Base-by-base conservation (phyloP, 2,888 invertebrate genomes). In the Quadroppia sp. region DNA sequence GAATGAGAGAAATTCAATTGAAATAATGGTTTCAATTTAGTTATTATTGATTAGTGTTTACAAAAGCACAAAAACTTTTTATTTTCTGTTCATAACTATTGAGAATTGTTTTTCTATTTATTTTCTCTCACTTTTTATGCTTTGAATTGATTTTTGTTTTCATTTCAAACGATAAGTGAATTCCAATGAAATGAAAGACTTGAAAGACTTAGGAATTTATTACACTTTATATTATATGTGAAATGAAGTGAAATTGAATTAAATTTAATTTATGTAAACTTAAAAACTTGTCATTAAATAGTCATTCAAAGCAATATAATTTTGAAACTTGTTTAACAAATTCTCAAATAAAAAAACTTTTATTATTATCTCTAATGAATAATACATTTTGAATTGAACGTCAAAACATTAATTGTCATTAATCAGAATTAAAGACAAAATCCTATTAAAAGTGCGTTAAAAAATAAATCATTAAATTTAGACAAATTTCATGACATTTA, bases 221-320 rank as follows among this genome's bases (percentile, higher is more conserved):
- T 36, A 9, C 36, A 7, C 9, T 36, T 36, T 36, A 36, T 36
- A 7, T 4, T 36, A 36, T n/a, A 36, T 9, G 4, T 9, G 9
- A 36, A 36, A 36, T 36, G 36, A 36, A 36, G 36, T 36, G 36
- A 36, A 36, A 36, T 36, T 36, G 36, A 36, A 36, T 36, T 36
- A 36, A 36, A 36, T 9, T 36, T 36, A 36, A 7, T 36, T 36
- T 36, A 36, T 36, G 36, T 36, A 36, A 36, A 36, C n/a, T 48
- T 48, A 20, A 48, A 48, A 48, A 48, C 20, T 48, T 13, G 25
- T 53, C 53, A 53, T 53, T 53, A 53, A 53, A 53, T 53, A 53
- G 23, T 53, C 11, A 53, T 53, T 7, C 11, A 23, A 53, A 25
- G 20, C 13, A 53, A 23, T 23, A 53, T 23, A 53, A 13, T 13